Conservation (phyloP, 1,140 invertebrate species). For the Arion vulgaris region DNA sequence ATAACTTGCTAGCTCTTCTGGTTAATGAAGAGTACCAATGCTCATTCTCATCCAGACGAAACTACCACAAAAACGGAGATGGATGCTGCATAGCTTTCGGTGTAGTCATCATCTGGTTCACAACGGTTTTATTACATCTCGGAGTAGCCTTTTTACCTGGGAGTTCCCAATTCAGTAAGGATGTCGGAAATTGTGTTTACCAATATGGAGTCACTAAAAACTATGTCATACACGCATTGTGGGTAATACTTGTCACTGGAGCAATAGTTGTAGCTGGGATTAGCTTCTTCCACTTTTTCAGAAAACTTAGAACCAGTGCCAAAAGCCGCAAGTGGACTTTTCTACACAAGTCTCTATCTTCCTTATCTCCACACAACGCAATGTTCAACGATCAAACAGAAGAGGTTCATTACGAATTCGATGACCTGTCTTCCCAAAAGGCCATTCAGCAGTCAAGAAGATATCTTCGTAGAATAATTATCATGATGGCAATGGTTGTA, state of each 20-base stretch:
- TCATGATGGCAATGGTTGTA: conserved; percentile 79
- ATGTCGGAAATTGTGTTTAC: conserved; percentile 86
- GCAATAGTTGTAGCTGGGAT: conserved; percentile 89
- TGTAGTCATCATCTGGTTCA: conserved; percentile 93
- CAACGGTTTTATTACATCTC: conserved; percentile 86
- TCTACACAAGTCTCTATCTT: conserved; percentile 56
- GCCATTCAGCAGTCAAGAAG: conserved; percentile 43
- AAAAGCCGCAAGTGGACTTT: conserved; percentile 57
- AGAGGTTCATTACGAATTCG: conserved; percentile 78
- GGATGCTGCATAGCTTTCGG: conserved; percentile 89
- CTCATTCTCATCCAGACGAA: conserved; percentile 74
- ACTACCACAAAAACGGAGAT: conserved; percentile 44
- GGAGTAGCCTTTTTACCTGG: conserved; percentile 84
- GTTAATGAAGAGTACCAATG: conserved; percentile 91
- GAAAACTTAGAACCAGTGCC: conserved; percentile 77
- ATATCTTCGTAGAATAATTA: conserved; percentile 53
- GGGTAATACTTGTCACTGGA: conserved; percentile 90
- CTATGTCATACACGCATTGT: conserved; percentile 90
- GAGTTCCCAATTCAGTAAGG: conserved; percentile 55
- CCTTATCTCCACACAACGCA: conserved; percentile 18
- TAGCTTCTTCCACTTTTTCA: conserved; percentile 87
- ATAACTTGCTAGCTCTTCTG: conserved; percentile 91
- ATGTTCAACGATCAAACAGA: conserved; percentile 72
- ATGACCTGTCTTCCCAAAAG: conserved; percentile 36
- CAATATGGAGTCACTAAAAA: conserved; percentile 84